Evolutionary conservation across 2,797 vertebrate species (phyloP).

Genomic region (Neosilurus hyrtlii): DNA sequence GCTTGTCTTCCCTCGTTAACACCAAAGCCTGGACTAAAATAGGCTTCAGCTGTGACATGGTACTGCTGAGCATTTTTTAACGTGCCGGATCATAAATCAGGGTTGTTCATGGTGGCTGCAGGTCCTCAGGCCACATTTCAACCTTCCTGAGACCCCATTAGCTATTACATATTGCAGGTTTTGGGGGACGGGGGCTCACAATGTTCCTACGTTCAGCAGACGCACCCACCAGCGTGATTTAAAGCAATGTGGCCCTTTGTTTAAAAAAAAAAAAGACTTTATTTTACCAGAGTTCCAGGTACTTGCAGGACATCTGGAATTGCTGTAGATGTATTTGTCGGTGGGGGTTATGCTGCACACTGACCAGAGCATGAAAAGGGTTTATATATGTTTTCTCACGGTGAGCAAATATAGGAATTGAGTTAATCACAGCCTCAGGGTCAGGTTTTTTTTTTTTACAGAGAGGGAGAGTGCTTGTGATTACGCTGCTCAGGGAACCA

Average conservation of each 20-base stretch:
- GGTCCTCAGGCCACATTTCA: constrained; percentile 56
- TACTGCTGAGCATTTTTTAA: constrained; percentile 57
- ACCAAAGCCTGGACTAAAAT: constrained; percentile 54
- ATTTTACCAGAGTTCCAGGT: constrained; percentile 36
- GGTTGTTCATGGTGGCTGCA: constrained; percentile 42
- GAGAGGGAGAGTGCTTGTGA: constrained; percentile 45
- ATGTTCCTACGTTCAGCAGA: not conserved
- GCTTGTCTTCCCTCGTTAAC: constrained; percentile 60
- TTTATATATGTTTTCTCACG: constrained; percentile 61
- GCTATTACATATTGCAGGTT: constrained; percentile 47
- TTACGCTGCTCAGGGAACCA: constrained; percentile 47
- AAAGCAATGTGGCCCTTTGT: constrained; percentile 17
- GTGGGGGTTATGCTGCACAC: constrained; percentile 20
- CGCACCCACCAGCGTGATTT: not conserved
- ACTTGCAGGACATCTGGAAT: constrained; percentile 49
- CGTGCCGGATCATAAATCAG: constrained; percentile 60
- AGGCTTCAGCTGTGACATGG: constrained; percentile 58
- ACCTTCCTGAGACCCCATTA: constrained; percentile 58
- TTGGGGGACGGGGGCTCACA: constrained; percentile 25
- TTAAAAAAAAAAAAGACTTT: constrained; percentile 20
- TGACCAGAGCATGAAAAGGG: constrained; percentile 38
- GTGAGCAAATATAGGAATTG: constrained; percentile 53
- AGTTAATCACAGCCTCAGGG: constrained; percentile 56
- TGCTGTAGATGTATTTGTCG: constrained; percentile 43
- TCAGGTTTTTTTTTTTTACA: constrained; percentile 38